Base-by-base conservation (phyloP, 92 coral and sea anemone genomes). In the Phenganax stokvisi region DNA sequence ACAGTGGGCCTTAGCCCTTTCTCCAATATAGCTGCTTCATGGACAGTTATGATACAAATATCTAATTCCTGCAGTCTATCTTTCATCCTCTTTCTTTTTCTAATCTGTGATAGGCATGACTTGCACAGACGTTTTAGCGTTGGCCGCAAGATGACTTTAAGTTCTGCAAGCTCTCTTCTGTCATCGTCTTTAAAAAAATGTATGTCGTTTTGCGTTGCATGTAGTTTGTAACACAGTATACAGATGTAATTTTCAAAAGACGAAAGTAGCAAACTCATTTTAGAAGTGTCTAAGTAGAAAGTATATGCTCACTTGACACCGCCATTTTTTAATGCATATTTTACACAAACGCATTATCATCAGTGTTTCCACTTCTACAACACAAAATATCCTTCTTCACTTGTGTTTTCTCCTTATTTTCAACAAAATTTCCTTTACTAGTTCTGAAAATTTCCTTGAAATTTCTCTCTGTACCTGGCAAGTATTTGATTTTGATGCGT, bases 161-260 rank as follows among this genome's bases (percentile, higher is more conserved):
- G 25, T 37, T 28, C 71, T 59, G 59, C 82, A 25, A 58, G 54
- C 82, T 78, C 82, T 78, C 54, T 61, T 61, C 54, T 78, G 44
- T 59, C 37, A 57, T 57, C 73, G 44, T 78, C 82, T 57, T 78
- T 78, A 25, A 58, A 29, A 54, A 78, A 78, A 30, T 58, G 59
- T 25, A 78, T 78, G 64, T 78, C 55, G 30, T 61, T 78, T 56
- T 61, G 59, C 0, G 82, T 58, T 20, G 82, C 44, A 78, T 73
- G 74, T 25, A 78, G 37, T 78, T 58, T 78, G 54, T 61, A 78
- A 54, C 82, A 78, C 82, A 78, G 0, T 57, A 61, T 58, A 78
- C 82, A 78, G 54, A 54, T 56, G 54, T 28, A 78, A 61, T 78
- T 78, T 8, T 28, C 82, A 61, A 78, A 78, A 78, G 82, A 58